Evolutionary conservation across 2,797 vertebrate species (phyloP), one percentile per base, ranked within the genome.

Genomic region (Gallinago nigripennis): DNA sequence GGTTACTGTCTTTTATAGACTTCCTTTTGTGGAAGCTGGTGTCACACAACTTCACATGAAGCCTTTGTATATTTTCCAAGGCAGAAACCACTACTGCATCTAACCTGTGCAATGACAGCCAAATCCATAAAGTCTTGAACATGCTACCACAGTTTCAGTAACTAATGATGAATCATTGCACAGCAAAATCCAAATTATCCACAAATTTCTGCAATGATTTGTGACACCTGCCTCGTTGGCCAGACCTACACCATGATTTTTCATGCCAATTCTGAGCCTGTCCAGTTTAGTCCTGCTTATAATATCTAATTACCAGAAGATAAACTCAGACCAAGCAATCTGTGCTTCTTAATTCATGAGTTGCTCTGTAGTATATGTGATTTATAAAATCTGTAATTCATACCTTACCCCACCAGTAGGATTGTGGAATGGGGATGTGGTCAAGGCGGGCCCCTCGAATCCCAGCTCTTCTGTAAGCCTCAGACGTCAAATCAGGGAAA

Each of bases 331-430:
- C 30, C 37, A 82, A 64, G 6, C 27, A 57, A 45, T 33, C 27
- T 71, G 37, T 75, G 25, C 9, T 46, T 88, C 33, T 66, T 48
- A 53, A 65, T 35, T 83, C 24, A 46, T 51, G 39, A 79, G 23
- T 35, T 90, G 39, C 31, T 92, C 64, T 39, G n/a, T 10, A 77
- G 18, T 33, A 70, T 28, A 24, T 23, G 19, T 51, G n/a, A 92
- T 94, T 88, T 85, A 96, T 83, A 85, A 94, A 87, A 81, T 73
- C 50, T 89, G 91, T 78, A 96, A 93, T 93, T 86, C 98, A 96
- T 98, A 99, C 99, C 98, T 99, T 99, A 91, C 98, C 98, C 97
- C 98, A 98, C 99, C 99, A 99, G 96, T 99, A 99, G 81, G 98
- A 97, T 14, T 99, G 98, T 2, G 99, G 99, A 96, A 99, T 99